These are phyloP conservation scores for Drosophila paracracens DNA, from an alignment of 2,888 invertebrate genomes.

Conservation along the genomic window DNA sequence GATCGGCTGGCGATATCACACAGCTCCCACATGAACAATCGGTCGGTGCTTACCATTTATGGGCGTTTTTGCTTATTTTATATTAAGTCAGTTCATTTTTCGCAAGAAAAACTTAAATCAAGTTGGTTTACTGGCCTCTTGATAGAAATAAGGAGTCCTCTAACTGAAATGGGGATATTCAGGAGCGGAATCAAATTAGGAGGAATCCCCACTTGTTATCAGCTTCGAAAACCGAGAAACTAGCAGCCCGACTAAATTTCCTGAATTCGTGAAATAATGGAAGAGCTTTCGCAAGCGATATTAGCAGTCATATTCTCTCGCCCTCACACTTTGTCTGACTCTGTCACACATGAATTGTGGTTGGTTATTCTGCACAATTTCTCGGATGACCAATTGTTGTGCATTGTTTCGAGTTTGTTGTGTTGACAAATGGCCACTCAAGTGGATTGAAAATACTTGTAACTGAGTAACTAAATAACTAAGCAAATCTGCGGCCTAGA, in stretches of 20 bases:
- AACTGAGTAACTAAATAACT: conserved; percentile 70
- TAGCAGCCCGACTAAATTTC: background rate
- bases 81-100: no score
- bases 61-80: no score
- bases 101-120: no score
- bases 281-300: background rate
- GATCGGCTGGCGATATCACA: background rate
- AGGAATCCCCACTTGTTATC: background rate
- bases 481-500: conserved; percentile 63
- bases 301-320: background rate
- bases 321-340: background rate
- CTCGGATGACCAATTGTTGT: conserved; percentile 26
- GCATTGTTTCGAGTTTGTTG: conserved; percentile 11
- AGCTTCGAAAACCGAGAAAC: background rate
- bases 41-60: no score
- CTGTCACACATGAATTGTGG: background rate
- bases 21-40: background rate
- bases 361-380: conserved; percentile 1
- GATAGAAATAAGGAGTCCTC: background rate
- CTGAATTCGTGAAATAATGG: background rate
- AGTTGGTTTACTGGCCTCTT: background rate
- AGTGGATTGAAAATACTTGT: conserved; percentile 81
- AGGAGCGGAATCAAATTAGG: no score
- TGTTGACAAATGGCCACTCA: conserved; percentile 84
- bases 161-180: no score